A percentile compares a stretch with the other conserved stretches of the same genome.
Evolutionary conservation across 2,113 vertebrate genomes (phyloP).

Genomic region (Engraulis encrasicolus): DNA sequence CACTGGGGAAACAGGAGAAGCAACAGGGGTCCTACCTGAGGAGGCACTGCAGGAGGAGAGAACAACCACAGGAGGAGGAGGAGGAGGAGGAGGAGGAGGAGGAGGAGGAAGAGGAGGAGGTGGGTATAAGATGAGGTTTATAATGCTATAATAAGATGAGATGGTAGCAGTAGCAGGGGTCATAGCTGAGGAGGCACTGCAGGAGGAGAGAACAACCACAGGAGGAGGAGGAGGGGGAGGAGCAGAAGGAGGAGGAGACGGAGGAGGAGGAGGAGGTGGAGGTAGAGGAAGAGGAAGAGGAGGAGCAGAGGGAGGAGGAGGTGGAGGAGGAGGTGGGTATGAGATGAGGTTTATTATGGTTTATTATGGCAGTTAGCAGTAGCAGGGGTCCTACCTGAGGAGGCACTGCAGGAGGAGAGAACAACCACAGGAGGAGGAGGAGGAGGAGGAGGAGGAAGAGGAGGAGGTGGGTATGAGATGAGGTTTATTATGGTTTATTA

Average conservation of each 20-base stretch:
- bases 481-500: background rate
- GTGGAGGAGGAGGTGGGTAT: too few species aligned
- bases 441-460: too few species aligned
- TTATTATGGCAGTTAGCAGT: conserved; percentile 35
- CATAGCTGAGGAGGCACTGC: background rate
- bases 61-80: conserved; percentile 35
- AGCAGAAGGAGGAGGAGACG: too few species aligned
- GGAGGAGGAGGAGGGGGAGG: conserved; percentile 67
- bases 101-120: conserved; percentile 66
- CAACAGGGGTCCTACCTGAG: conserved; percentile 79
- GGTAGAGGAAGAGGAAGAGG: too few species aligned
- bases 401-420: conserved; percentile 71
- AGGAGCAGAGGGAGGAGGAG: too few species aligned
- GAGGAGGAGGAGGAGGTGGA: too few species aligned
- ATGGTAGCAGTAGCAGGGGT: background rate
- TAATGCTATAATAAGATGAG: background rate
- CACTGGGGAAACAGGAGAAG: conserved; percentile 74
- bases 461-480: too few species aligned
- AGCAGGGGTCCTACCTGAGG: conserved; percentile 77
- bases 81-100: conserved; percentile 76
- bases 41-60: conserved; percentile 70
- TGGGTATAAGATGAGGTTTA: background rate
- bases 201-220: conserved; percentile 62
- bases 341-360: background rate
- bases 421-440: conserved; percentile 38